phyloP scores from a whole-genome alignment of 2,888 invertebrate species.

The Hirudinaria manillensis region DNA sequence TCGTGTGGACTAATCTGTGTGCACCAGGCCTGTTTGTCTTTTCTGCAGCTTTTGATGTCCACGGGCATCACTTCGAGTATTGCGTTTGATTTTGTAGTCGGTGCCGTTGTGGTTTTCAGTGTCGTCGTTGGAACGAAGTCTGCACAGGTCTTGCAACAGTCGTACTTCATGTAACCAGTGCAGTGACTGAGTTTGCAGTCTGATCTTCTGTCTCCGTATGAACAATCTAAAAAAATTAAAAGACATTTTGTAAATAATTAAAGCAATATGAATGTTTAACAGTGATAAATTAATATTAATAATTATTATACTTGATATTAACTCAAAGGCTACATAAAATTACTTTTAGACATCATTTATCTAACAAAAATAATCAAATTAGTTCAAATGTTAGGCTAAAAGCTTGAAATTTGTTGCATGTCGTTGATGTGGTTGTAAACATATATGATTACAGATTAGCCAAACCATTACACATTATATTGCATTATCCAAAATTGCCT shows the following conservation, averaged over 20 bases:
- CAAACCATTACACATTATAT: no score
- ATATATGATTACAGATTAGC: no score
- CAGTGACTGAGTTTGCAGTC: constrained; percentile 20
- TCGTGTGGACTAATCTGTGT: neutral
- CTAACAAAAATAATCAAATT: neutral
- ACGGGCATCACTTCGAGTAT: no score
- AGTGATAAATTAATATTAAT: neutral
- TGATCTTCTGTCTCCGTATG: constrained; percentile 24
- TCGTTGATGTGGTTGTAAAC: no score
- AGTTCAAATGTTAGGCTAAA: neutral
- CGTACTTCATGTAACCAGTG: neutral
- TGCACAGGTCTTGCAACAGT: constrained; percentile 11
- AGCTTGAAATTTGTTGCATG: no score
- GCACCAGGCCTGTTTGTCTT: constrained; percentile 25
- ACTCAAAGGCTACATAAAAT: no score
- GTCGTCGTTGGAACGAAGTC: neutral
- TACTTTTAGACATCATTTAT: neutral
- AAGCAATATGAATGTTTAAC: neutral
- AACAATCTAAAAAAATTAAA: constrained; percentile 18
- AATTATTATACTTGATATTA: no score
- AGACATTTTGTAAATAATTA: neutral
- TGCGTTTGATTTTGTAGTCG: neutral
- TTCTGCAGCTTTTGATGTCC: no score
- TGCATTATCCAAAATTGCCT: no score
- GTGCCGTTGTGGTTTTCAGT: neutral